Base-by-base conservation (phyloP, 2,888 invertebrate genomes). In the Drosophila colorata region DNA sequence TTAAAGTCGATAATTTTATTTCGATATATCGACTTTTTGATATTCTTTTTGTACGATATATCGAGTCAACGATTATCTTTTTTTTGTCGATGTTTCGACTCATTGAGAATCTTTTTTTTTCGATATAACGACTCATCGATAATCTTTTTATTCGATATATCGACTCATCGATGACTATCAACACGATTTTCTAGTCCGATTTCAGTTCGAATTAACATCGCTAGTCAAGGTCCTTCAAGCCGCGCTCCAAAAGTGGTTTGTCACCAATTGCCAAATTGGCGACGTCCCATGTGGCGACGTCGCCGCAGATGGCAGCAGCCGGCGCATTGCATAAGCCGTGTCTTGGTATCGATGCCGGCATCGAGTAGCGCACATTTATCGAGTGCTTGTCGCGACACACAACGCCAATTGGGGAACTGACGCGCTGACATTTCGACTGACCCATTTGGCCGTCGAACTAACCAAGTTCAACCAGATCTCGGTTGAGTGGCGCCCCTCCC, bases 261-360 rank as follows among this genome's bases (percentile, higher is more conserved):
- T 90, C 90, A 91, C 90, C 89, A 87, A 90, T 90, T 81, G 78
- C 91, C 91, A 90, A 90, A 85, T 78, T 73, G 84, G 74, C 14
- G 11, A 31, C 40, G 41, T 49, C 59, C 68, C 53, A 68, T 58
- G 67, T 33, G 57, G 51, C 31, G 33, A 13, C 9, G 31, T 28
- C 28, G 28, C 28, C 28, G 28, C 28, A 28, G 28, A 28, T 28
- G 28, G 28, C 28, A 28, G 1, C 28, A 7, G 11, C 11, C 2
- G 41, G 56, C 51, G 57, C 63, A 38, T 77, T 68, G 60, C 72
- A 56, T 41, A 72, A 76, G 52, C 52, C 72, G 14, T 49, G 38
- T 28, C 16, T 25, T 13, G 16, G 37, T n/a, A 37, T n/a, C 35
- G 49, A 46, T 56, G 37, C 35, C 28, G 37, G 18, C 13, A 41